Base-by-base conservation (phyloP, 2,113 vertebrate genomes). In the Orcinus orca region DNA sequence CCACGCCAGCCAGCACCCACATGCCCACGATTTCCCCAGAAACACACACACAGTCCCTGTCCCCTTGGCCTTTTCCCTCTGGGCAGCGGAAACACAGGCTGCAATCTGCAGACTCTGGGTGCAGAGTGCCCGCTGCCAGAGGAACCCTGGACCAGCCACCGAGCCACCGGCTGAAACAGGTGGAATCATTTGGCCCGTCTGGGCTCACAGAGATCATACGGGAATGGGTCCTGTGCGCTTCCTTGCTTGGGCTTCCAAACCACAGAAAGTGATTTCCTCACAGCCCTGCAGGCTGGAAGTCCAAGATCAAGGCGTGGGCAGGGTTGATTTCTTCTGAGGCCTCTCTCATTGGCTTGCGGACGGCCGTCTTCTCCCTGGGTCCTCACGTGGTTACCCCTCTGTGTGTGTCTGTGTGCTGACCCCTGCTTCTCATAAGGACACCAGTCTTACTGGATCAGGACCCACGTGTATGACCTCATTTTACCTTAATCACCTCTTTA, bases 1-100 rank as follows among this genome's bases (percentile, higher is more conserved):
- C 12, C 2, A 6, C 0, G 2, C 3, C 41, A 18, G 2, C 50
- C 20, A 14, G 26, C 0, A 23, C 8, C 62, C 33, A 23, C 31
- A 47, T 11, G 4, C 8, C 6, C 8, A 2, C 2, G 44, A 5
- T 3, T 9, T 31, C 41, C 65, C 81, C 2, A 12, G 67, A 82
- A 53, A 17, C 50, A 65, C 21, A 15, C 15, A 13, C 67, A 10
- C 1, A 0, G 2, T 58, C 33, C 41, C 55, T 31, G 44, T 36
- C 17, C 17, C 47, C n/a, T 33, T 14, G 26, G 79, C 68, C 41
- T 80, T 4, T 33, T 41, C 33, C 47, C 83, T 60, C 13, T 2
- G 14, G 67, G 20, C 23, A 15, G 20, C 2, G 1, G 33, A 29
- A 50, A n/a, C 55, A 58, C 41, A 88, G 20, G 23, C 25, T n/a